A percentile compares a stretch with the other conserved stretches of the same genome.
These are phyloP conservation scores for Erethizon dorsatum DNA, from an alignment of 2,797 vertebrate species.

Conservation along the genomic window DNA sequence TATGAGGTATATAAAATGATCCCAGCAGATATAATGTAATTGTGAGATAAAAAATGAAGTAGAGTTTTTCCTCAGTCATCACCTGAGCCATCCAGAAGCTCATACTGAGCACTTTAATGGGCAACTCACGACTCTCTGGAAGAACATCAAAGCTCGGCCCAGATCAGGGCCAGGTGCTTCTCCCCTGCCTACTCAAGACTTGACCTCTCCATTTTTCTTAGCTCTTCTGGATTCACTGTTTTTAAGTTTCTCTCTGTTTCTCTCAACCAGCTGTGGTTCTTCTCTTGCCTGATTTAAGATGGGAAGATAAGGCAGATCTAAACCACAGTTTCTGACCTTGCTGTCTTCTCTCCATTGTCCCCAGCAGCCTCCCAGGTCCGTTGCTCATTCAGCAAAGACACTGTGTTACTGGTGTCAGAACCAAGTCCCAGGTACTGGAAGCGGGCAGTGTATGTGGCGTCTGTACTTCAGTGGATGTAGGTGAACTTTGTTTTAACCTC, in stretches of 20 bases:
- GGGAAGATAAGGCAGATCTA: neutral
- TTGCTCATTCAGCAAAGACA: neutral
- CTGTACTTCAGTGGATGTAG: neutral
- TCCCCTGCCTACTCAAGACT: neutral
- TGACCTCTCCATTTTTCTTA: neutral
- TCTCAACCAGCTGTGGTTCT: neutral
- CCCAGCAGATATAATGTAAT: neutral
- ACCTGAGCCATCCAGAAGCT: neutral
- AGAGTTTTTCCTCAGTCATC: neutral
- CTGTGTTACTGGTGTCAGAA: neutral
- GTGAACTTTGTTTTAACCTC: neutral
- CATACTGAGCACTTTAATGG: neutral
- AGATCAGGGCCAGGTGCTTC: neutral
- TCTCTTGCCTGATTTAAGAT: neutral
- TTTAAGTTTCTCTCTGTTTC: neutral
- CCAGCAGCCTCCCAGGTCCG: too few species aligned
- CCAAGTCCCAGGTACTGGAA: neutral
- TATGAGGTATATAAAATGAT: neutral
- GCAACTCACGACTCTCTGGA: neutral
- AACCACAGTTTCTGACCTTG: neutral
- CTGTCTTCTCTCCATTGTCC: neutral
- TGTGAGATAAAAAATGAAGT: neutral
- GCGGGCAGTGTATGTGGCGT: neutral
- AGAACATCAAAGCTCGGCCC: neutral
- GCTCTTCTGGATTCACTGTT: neutral